Evolutionary conservation across 2,797 vertebrate species (phyloP).

Genomic region (Prunella strophiata): DNA sequence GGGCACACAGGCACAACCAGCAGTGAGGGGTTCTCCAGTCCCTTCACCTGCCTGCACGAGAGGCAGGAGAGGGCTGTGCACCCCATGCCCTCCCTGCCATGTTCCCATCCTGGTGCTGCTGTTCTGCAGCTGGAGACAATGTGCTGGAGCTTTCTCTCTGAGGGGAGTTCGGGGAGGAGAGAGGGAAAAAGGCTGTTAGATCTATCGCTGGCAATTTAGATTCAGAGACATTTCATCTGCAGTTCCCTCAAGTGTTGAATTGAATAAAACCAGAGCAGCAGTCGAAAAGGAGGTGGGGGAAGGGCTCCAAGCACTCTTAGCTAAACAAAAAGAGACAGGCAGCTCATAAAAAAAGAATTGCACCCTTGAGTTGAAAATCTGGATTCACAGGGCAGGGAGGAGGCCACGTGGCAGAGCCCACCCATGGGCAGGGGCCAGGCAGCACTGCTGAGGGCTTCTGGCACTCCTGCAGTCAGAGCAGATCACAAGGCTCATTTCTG

Average conservation of each 20-base stretch:
- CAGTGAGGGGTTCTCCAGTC: rapidly evolving
- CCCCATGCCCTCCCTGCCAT: rapidly evolving
- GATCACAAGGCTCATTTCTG: neutral
- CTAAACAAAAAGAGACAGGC: slow-evolving; percentile 73
- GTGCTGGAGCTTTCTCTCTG: neutral
- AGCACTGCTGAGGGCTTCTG: neutral
- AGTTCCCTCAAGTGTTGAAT: slow-evolving; percentile 92
- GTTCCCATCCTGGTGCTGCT: neutral
- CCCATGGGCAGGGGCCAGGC: neutral
- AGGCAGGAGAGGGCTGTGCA: neutral
- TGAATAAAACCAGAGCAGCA: slow-evolving; percentile 79
- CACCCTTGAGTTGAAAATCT: slow-evolving; percentile 61
- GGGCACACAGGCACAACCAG: neutral
- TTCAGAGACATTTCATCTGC: slow-evolving; percentile 88
- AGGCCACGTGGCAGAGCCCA: neutral
- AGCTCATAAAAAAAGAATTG: slow-evolving; percentile 62
- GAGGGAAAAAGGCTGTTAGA: slow-evolving; percentile 81
- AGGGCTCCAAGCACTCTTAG: slow-evolving; percentile 58
- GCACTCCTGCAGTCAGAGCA: neutral
- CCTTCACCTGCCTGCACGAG: neutral
- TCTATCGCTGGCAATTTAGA: slow-evolving; percentile 88
- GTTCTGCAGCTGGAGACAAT: neutral
- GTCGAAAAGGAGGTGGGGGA: slow-evolving; percentile 66
- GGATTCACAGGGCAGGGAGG: slow-evolving; percentile 37
- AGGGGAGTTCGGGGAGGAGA: slow-evolving; percentile 9